Base-by-base conservation (phyloP, 35 echinoderm and acorn worm genomes). In the Diadema setosum region DNA sequence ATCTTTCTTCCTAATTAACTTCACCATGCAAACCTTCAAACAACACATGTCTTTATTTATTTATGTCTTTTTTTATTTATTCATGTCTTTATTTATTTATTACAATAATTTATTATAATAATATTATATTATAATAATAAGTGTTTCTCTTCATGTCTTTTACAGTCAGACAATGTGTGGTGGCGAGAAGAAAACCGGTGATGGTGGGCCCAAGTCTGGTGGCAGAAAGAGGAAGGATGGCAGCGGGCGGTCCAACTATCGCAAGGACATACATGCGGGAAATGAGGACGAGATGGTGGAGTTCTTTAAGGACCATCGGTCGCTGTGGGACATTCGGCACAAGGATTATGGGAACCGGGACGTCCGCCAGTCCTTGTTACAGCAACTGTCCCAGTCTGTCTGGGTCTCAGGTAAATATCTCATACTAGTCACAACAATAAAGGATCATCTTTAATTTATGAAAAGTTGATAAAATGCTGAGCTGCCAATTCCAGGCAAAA, bases 121-220 rank as follows among this genome's bases (percentile, higher is more conserved):
- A 74, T 74, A 74, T 74, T 74, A 74, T 74, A 74, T 74, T 74
- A 74, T 74, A 74, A n/a, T n/a, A n/a, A 7, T 32, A 74, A 74
- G 67, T 35, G 3, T 74, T 74, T 74, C 39, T 74, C 67, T 74
- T 25, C 67, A 74, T 74, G 67, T 74, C 67, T 74, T 74, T 74
- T 74, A 74, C 67, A 74, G 67, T 74, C 25, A 74, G 67, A n/a
- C n/a, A n/a, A n/a, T n/a, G n/a, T 74, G 67, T 74, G 67, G 67
- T 74, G 67, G 67, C n/a, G n/a, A n/a, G n/a, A n/a, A n/a, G n/a
- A n/a, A n/a, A n/a, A n/a, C n/a, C n/a, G n/a, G n/a, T n/a, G n/a
- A n/a, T n/a, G n/a, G n/a, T n/a, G n/a, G n/a, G n/a, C n/a, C n/a
- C n/a, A n/a, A n/a, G n/a, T n/a, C n/a, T n/a, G n/a, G n/a, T n/a